Base-by-base conservation (phyloP, 2,888 invertebrate genomes). In the Apamea monoglypha region DNA sequence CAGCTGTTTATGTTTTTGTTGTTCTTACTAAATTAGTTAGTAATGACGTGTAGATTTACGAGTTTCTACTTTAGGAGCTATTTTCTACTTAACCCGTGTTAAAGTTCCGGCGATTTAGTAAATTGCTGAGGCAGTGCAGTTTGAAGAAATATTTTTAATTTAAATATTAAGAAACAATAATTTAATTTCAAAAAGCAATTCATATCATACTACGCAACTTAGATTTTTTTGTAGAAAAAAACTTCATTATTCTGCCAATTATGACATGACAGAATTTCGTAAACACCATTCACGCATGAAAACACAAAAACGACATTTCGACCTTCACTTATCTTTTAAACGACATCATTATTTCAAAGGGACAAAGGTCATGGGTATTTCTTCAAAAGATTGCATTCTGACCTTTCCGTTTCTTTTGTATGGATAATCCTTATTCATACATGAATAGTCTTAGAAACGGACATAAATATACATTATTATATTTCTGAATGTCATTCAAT, bases 251-350 rank as follows among this genome's bases (percentile, higher is more conserved):
- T 70, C 67, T 44, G 25, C 67, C 80, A 89, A 80, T 80, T 88
- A 87, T 79, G 72, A 72, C 74, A 82, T 59, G 70, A 67, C 66
- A 81, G 59, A 82, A 74, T 78, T 74, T 69, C 40, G 75, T 76
- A 80, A 87, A 76, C 82, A 12, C 78, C 40, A 83, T 84, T 86
- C 79, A 85, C 84, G 77, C 81, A 78, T 79, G 80, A 80, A 75
- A 59, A 75, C 74, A 88, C 83, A 86, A 80, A 80, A 85, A 78
- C 76, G 71, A 70, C 78, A 70, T 83, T 82, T 72, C 76, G 78
- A 83, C 87, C 90, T 87, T 87, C 80, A 70, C 59, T 89, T 89
- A 84, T 89, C 85, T 83, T 79, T 81, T 63, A 80, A 83, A 85
- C 79, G 75, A 73, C 85, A 68, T 87, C 85, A 82, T 90, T 81